Conservation (phyloP, 2,113 vertebrate species). For the Zosterops pallidus region DNA sequence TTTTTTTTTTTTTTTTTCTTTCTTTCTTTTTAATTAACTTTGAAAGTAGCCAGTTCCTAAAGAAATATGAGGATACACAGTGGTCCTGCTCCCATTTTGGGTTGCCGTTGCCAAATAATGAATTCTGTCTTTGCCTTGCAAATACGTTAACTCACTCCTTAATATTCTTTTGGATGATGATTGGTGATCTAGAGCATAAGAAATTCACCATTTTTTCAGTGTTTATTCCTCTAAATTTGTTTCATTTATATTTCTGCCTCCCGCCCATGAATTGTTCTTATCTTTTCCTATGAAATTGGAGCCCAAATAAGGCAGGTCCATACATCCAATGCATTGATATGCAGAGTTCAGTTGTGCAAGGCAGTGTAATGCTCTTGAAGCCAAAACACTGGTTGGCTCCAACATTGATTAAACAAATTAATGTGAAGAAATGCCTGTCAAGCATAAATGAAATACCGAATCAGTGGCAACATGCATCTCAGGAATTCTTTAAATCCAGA, state of each 20-base stretch:
- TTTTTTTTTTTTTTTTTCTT: not conserved
- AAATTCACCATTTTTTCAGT: not conserved
- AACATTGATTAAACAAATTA: not conserved
- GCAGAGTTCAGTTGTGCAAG: not conserved
- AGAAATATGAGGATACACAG: not conserved
- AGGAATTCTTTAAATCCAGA: not conserved
- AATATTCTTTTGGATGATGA: not conserved
- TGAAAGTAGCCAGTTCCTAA: not conserved
- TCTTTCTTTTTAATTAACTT: not conserved
- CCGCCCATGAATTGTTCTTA: not conserved
- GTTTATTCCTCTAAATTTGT: not conserved
- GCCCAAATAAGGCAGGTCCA: not conserved
- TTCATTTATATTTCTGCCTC: not conserved
- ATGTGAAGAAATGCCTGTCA: not conserved
- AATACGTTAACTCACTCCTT: not conserved
- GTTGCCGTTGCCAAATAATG: not conserved
- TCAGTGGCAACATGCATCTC: not conserved
- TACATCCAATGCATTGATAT: accelerated
- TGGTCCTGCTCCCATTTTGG: not conserved
- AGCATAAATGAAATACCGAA: not conserved
- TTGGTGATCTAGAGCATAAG: not conserved
- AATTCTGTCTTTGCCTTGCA: not conserved
- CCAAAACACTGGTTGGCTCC: not conserved
- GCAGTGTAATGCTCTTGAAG: not conserved
- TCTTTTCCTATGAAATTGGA: not conserved